Evolutionary conservation across 1,140 invertebrate species (phyloP), one percentile per base, ranked within the genome.

Genomic region (Zaprionus kolodkinae): DNA sequence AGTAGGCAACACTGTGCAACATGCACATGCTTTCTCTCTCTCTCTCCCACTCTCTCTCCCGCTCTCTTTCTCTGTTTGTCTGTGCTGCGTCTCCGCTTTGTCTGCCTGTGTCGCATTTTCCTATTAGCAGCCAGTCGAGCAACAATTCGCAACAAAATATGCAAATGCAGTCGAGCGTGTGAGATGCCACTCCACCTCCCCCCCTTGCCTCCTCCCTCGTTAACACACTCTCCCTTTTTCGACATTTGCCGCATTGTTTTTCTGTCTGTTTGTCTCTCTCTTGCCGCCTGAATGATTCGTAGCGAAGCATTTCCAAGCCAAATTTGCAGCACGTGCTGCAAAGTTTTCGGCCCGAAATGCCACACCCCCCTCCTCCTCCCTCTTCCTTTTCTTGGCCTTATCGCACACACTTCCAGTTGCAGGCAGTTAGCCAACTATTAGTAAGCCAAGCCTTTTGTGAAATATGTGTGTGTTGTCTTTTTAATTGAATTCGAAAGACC

Each of bases 141-240:
- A 88, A 84, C 81, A 85, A 87, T 87, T 87, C 65, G 80, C 80
- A 78, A 83, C 84, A 84, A 88, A 88, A 88, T 87, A 84, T 87
- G 77, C 84, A 87, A 87, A 88, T 87, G 72, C 84, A 87, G 73
- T 71, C 73, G 75, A 88, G 79, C 77, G 80, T 83, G 80, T 80
- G 73, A 83, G 72, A 65, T 67, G 33, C 52, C 45, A 11, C 40
- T 35, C 67, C 30, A 17, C 21, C 13, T n/a, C 25, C 48, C 11
- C 12, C 30, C 35, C 45, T 6, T 52, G 6, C 15, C 48, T 12
- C 48, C 1, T 48, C 15, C 36, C 15, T 56, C 36, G 36, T 66
- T 48, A 63, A 43, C 38, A 40, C 50, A 62, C n/a, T 12, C 6
- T 17, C 10, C 62, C 52, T 33, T 59, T 80, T 48, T 17, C 25